Evolutionary conservation across 1,140 invertebrate genomes (phyloP), one percentile per base, ranked within the genome.

Genomic region (Bombus affinis): DNA sequence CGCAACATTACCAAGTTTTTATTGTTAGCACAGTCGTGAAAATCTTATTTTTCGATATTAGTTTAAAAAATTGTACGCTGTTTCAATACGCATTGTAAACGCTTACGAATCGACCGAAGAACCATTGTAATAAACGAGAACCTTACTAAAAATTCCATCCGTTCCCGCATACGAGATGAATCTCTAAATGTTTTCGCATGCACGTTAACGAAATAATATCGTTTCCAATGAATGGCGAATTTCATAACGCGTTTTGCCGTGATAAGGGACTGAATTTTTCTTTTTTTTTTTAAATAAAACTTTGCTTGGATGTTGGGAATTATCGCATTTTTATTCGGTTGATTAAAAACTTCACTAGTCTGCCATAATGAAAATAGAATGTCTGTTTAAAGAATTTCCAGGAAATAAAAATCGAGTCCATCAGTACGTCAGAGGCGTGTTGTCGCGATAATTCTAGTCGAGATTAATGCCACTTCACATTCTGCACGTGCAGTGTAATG

Each of bases 381-480:
- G 35, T n/a, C 77, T 42, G 39, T 70, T 68, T 70, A 44, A 75
- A 68, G 44, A 83, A 76, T 42, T 39, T n/a, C 1, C 32, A 18
- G 32, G 18, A 77, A 75, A 72, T 72, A 79, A 72, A 84, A 79
- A 22, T 70, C n/a, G 37, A 32, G 22, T 32, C 10, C 13, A 22
- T 25, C n/a, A 0, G 18, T n/a, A 25, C 32, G 32, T 42, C 32
- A 15, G 57, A 32, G 37, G 28, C 85, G 53, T 35, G 44, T 76
- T 65, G n/a, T 39, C 25, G 2, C 22, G 68, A 87, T 78, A 73
- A 85, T 81, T 89, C 53, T 35, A 8, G 22, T 1, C 66, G n/a
- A 76, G 80, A 88, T 83, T 86, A 88, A 88, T 88, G 62, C 15
- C 53, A n/a, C 37, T 68, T 66, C 53, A 28, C 44, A 62, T 75